A percentile compares a stretch with the other conserved stretches of the same genome.
phyloP scores from a whole-genome alignment of 2,888 invertebrate species.

The Cylindroiulus punctatus region DNA sequence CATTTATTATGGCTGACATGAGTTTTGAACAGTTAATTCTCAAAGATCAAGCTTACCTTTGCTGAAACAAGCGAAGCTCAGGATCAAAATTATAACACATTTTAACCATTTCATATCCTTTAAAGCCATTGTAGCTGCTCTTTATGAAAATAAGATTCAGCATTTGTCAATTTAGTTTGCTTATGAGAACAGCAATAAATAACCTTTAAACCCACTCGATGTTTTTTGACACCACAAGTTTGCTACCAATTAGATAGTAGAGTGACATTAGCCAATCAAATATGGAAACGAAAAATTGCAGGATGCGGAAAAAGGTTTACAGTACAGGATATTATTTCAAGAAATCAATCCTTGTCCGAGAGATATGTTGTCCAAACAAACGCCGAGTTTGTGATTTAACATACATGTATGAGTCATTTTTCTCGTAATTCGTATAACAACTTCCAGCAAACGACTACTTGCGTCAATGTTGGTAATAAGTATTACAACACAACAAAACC shows the following conservation, averaged over 20 bases:
- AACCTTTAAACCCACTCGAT: constrained; percentile 45
- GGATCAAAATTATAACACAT: not conserved
- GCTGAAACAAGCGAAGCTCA: not conserved
- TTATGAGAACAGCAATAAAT: not conserved
- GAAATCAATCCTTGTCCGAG: not conserved
- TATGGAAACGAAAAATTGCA: not conserved
- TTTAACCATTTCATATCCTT: not conserved
- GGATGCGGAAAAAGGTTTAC: not conserved
- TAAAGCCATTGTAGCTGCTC: not conserved
- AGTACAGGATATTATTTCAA: constrained; percentile 3
- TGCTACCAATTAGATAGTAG: constrained; percentile 37
- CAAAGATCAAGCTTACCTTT: not conserved
- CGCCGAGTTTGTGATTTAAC: not conserved
- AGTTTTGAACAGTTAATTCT: not conserved
- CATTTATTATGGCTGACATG: too few relatives aligned
- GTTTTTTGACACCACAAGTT: not conserved
- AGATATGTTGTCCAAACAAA: not conserved
- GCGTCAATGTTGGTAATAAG: not conserved
- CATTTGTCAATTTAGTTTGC: not conserved
- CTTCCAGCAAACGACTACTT: not conserved
- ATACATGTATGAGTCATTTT: constrained; percentile 8
- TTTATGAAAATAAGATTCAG: not conserved
- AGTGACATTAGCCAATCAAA: constrained; percentile 41
- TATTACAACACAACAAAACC: not conserved
- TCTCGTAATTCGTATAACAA: not conserved